Evolutionary conservation across 2,797 vertebrate genomes (phyloP), one percentile per base, ranked within the genome.

Genomic region (Muscicapa striata): DNA sequence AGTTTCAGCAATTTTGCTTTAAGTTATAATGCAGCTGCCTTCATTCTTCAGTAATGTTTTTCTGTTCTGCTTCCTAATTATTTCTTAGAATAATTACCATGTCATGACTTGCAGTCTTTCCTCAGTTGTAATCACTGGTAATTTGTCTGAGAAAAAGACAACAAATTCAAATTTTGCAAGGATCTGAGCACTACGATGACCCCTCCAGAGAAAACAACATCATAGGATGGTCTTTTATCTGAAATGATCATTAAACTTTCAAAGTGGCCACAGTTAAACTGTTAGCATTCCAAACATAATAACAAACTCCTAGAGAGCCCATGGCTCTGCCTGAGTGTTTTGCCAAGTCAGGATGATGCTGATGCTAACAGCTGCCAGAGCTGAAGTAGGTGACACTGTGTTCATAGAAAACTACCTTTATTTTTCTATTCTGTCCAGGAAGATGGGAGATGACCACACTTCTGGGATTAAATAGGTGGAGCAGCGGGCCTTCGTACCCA

Each of bases 71-170:
- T 89, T 80, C 64, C 46, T 91, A 92, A 90, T 87, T 95, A 83
- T 58, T 61, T 85, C 46, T 79, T 46, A 62, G 51, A 90, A 89
- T 77, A 92, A 93, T 77, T 90, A 76, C 45, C 85, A 46, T 55
- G 51, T 72, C 85, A 52, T 3, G 36, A 36, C 36, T 89, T 69
- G 32, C 40, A 75, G 64, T 77, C 75, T 80, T 83, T 85, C 40
- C n/a, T 83, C 62, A 52, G 49, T 51, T 58, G 40, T 89, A 93
- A 85, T 72, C 73, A 38, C 49, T 68, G 54, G 30, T 87, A 87
- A 93, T 93, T 92, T 91, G 41, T 34, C 68, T 83, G 58, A 92
- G 85, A 69, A 92, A 90, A 74, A 87, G 79, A 90, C 58, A 74
- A 76, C 22, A 79, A 63, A 67, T 80, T 87, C 49, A 90, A 58